Percentiles rank a stretch among this genome's conserved stretches.
These are phyloP conservation scores for Teleogryllus oceanicus DNA, from an alignment of 2,888 invertebrate genomes.

Conservation along the genomic window DNA sequence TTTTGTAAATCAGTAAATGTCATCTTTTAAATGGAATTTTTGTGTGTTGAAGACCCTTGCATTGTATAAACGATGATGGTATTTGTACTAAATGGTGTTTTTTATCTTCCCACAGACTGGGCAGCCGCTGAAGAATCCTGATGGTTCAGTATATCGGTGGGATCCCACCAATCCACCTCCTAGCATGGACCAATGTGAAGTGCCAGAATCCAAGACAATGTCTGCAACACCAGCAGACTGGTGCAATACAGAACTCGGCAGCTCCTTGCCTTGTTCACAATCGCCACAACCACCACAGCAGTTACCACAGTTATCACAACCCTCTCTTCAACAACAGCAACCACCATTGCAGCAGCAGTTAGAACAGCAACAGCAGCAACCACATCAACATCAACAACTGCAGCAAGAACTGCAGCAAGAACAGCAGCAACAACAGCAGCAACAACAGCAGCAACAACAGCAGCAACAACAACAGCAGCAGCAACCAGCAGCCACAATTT, in stretches of 20 bases:
- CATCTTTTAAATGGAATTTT: too few species aligned
- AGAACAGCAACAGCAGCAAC: neutral
- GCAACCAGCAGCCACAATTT: neutral
- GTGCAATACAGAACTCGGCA: neutral
- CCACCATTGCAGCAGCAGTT: neutral
- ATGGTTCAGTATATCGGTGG: conserved; percentile 73
- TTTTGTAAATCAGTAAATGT: too few species aligned
- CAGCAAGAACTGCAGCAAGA: neutral
- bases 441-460: neutral
- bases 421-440: conserved; percentile 2
- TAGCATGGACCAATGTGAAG: neutral
- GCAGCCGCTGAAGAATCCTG: conserved; percentile 69
- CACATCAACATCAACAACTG: conserved; percentile 19
- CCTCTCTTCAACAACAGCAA: neutral
- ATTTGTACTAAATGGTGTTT: neutral
- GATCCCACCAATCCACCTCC: conserved; percentile 68
- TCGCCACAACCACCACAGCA: conserved; percentile 25
- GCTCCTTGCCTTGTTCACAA: conserved; percentile 18
- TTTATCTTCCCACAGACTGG: conserved; percentile 56
- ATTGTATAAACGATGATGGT: too few species aligned
- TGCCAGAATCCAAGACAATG: neutral
- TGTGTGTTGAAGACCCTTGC: too few species aligned
- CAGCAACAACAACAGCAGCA: neutral
- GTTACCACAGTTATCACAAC: conserved; percentile 27
- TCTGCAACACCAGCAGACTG: neutral